Evolutionary conservation across 2,113 vertebrate species (phyloP).

Genomic region (Triplophysa dalaica): DNA sequence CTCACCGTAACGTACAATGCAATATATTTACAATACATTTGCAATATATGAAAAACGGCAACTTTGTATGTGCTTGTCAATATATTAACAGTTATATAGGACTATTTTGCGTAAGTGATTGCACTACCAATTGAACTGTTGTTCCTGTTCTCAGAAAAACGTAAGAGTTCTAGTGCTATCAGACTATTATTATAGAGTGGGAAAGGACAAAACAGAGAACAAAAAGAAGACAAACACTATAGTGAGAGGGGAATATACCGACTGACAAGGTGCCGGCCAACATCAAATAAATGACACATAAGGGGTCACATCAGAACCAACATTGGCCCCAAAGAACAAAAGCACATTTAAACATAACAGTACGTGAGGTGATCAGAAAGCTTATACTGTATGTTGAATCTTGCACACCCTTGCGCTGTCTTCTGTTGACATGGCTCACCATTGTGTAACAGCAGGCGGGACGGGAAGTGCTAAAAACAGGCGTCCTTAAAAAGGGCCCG

Average conservation of each 20-base stretch:
- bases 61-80: too few relatives aligned
- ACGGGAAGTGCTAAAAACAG: slow-evolving; percentile 24
- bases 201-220: neutral
- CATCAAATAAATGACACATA: slow-evolving; percentile 71
- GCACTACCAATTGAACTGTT: too few relatives aligned
- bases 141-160: too few relatives aligned
- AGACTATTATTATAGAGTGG: neutral
- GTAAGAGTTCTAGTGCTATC: neutral
- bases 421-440: slow-evolving; percentile 30
- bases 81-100: too few relatives aligned
- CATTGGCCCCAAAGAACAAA: slow-evolving; percentile 54
- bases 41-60: too few relatives aligned
- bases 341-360: slow-evolving; percentile 51
- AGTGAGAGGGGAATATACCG: slow-evolving; percentile 5
- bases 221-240: neutral
- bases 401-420: neutral
- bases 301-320: slow-evolving; percentile 48
- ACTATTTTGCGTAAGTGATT: too few relatives aligned
- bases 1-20: too few relatives aligned
- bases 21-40: too few relatives aligned
- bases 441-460: neutral
- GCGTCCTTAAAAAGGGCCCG: slow-evolving; percentile 9
- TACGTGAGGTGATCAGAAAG: slow-evolving; percentile 41
- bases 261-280: slow-evolving; percentile 58
- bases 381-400: slow-evolving; percentile 7